phyloP scores from a whole-genome alignment of 2,113 vertebrate genomes.

The Spea bombifrons region DNA sequence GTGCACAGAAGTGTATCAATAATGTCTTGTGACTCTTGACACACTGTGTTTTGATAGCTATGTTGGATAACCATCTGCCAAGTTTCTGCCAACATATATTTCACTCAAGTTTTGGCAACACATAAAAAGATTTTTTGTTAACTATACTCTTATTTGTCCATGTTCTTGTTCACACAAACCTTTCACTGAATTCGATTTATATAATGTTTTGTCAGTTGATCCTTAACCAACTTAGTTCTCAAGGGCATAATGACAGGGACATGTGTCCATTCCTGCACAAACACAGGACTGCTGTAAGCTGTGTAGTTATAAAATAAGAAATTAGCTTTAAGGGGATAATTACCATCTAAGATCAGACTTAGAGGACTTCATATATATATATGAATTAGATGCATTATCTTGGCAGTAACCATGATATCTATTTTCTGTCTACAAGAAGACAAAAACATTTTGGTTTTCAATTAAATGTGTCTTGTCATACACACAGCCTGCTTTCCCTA shows the following conservation, averaged over 20 bases:
- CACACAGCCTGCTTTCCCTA: too few species aligned
- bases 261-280: too few species aligned
- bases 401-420: too few species aligned
- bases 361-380: too few species aligned
- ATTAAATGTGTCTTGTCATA: too few species aligned
- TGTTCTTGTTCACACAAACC: constrained; percentile 20
- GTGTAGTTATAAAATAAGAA: too few species aligned
- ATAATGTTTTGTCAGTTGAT: constrained; percentile 24
- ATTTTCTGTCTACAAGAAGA: too few species aligned
- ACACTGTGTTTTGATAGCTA: neutral
- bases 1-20: constrained; percentile 2
- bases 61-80: neutral
- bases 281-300: too few species aligned
- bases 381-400: too few species aligned
- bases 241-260: constrained; percentile 12
- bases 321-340: too few species aligned
- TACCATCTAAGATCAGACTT: too few species aligned
- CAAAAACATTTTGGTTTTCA: too few species aligned
- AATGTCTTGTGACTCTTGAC: constrained; percentile 3
- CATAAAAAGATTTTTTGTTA: constrained; percentile 33
- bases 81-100: constrained; percentile 26
- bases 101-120: constrained; percentile 6
- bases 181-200: constrained; percentile 12
- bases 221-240: neutral
- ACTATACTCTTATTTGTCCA: constrained; percentile 15